Conservation (phyloP, 2,113 vertebrate genomes). For the Callipepla squamata region DNA sequence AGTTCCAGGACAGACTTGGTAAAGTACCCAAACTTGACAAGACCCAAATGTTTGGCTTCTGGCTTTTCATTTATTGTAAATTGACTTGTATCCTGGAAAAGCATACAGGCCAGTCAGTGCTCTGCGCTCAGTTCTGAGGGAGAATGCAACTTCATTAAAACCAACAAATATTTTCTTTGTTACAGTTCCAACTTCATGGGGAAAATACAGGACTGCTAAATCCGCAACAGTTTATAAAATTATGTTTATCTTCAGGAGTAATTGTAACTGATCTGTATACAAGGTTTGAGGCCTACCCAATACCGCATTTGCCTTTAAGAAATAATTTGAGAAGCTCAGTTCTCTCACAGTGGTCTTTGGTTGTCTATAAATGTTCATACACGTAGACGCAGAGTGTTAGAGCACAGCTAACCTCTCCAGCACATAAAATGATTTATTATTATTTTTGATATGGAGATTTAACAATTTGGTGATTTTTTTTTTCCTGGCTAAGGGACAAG, state of each 20-base stretch:
- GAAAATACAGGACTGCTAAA: conserved; percentile 4
- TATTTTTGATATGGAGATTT: not conserved
- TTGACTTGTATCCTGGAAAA: not conserved
- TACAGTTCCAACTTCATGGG: conserved; percentile 19
- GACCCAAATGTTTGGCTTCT: not conserved
- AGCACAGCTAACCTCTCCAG: not conserved
- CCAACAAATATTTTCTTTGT: not conserved
- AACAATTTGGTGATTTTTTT: not conserved
- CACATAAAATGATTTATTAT: not conserved
- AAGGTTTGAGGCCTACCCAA: not conserved
- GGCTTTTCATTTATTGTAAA: not conserved
- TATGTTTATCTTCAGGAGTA: conserved; percentile 15
- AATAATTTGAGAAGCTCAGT: not conserved
- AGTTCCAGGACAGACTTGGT: not conserved
- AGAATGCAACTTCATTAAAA: not conserved
- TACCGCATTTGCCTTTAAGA: not conserved
- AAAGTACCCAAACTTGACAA: not conserved
- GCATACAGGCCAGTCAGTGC: not conserved
- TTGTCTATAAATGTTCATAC: not conserved
- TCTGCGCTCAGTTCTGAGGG: not conserved
- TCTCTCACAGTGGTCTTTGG: not conserved
- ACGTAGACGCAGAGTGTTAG: not conserved
- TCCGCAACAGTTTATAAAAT: not conserved
- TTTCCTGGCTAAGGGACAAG: not conserved
- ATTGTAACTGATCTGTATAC: not conserved